Percentiles rank a stretch among this genome's conserved stretches.
Conservation (phyloP, 2,797 vertebrate species). For the Graptemys geographica region DNA sequence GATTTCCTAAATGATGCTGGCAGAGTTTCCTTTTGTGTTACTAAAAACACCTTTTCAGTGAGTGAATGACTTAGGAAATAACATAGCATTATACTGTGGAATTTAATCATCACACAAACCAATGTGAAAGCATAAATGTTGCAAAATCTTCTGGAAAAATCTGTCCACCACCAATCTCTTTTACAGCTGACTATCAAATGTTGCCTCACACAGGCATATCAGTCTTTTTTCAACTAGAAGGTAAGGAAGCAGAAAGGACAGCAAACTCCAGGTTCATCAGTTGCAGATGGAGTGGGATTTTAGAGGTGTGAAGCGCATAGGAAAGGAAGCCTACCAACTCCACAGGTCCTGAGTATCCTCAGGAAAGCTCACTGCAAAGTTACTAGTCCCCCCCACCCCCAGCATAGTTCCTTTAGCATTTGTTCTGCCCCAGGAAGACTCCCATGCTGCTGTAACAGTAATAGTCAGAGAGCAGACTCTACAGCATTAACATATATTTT, state of each 20-base stretch:
- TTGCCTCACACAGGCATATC: not conserved
- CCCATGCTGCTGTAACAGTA: not conserved
- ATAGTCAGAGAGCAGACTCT: not conserved
- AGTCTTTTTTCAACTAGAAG: not conserved
- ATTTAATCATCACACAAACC: not conserved
- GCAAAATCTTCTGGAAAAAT: not conserved
- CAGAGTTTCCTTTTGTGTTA: conserved; percentile 1
- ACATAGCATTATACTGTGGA: not conserved
- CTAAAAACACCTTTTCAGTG: conserved; percentile 18
- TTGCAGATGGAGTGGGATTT: not conserved
- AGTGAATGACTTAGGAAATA: not conserved
- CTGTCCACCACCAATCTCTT: not conserved
- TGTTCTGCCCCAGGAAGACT: not conserved
- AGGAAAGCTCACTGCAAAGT: not conserved
- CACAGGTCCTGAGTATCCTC: not conserved
- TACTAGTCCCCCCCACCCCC: not conserved
- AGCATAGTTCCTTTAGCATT: not conserved
- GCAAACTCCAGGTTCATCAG: not conserved
- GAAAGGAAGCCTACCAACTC: not conserved
- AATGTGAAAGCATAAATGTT: conserved; percentile 14
- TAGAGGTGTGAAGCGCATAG: not conserved
- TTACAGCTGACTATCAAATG: not conserved
- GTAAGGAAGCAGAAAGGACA: not conserved
- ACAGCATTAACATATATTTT: not conserved
- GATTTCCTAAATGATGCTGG: not conserved